Evolutionary conservation across 2,888 invertebrate species (phyloP), one percentile per base, ranked within the genome.

Genomic region (Hecatera dysodea): DNA sequence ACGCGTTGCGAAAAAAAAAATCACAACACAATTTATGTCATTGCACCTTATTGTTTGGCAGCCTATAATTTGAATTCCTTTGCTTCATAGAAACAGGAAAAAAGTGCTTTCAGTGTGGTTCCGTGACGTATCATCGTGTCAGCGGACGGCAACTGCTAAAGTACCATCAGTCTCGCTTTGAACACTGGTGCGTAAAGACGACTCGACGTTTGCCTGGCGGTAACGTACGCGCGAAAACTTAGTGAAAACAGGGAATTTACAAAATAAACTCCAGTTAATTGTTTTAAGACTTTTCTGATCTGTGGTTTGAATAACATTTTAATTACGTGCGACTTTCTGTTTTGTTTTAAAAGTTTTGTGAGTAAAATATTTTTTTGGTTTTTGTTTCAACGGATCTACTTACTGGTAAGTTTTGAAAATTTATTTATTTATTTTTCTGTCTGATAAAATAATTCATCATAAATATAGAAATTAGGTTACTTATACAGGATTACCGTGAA

Each of bases 131-230:
- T 65, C 62, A 68, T 64, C 60, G 65, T 65, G 67, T 63, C 80
- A 78, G 70, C 75, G 72, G 56, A 59, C 72, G 62, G 62, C 72
- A 39, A 52, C 57, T 65, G 73, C 62, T 64, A 72, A 63, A 55
- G 59, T 52, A 75, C 39, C 66, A 62, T 73, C 89, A 89, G 89
- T 89, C 86, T 84, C 79, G 84, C 80, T 72, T 67, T 71, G 85
- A 84, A 81, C 88, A 82, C 75, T 80, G 84, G 75, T 80, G 83
- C 80, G 87, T 78, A 33, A 75, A 85, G 85, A 86, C 89, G 89
- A 66, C 70, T 75, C 55, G 72, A 59, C 81, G 80, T 72, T 76
- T 55, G 75, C 75, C 71, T 72, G 56, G 71, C 69, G 57, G 63
- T 42, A 74, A 76, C 70, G 74, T 81, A 67, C 81, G 73, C 78